phyloP scores from a whole-genome alignment of 2,888 invertebrate genomes.

The Drosophila meridionalis region DNA sequence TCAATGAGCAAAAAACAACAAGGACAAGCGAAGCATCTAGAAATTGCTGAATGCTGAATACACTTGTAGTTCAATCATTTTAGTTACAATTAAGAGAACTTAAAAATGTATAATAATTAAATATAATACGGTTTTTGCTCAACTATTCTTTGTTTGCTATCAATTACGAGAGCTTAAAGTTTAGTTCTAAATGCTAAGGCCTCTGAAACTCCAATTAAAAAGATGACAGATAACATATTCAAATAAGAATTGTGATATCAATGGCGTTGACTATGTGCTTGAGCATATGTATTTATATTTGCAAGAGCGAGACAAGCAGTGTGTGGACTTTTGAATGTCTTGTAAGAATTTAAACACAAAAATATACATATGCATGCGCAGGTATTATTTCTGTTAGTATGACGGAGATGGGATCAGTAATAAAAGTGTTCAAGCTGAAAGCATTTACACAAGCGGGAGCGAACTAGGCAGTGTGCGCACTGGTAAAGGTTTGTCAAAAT shows the following conservation, averaged over 20 bases:
- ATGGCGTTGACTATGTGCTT: background rate
- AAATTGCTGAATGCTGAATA: conserved; percentile 8
- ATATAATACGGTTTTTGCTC: background rate
- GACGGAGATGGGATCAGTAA: too few relatives aligned
- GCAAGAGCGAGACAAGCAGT: background rate
- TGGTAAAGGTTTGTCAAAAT: background rate
- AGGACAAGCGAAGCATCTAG: background rate
- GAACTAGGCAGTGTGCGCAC: background rate
- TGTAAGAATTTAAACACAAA: too few relatives aligned
- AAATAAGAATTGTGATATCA: background rate
- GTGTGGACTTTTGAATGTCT: background rate
- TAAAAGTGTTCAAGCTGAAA: too few relatives aligned
- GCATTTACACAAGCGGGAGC: background rate
- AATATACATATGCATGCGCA: too few relatives aligned
- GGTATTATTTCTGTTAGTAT: too few relatives aligned
- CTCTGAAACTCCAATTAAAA: too few relatives aligned
- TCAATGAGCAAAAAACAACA: conserved; percentile 4
- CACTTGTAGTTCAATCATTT: conserved; percentile 10
- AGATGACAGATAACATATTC: too few relatives aligned
- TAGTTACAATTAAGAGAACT: background rate
- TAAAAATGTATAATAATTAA: background rate
- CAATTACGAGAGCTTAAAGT: background rate
- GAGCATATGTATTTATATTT: too few relatives aligned
- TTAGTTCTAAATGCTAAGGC: background rate
- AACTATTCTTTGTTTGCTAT: background rate